Conservation (phyloP, 2,113 vertebrate species). For the Anseranas semipalmata region DNA sequence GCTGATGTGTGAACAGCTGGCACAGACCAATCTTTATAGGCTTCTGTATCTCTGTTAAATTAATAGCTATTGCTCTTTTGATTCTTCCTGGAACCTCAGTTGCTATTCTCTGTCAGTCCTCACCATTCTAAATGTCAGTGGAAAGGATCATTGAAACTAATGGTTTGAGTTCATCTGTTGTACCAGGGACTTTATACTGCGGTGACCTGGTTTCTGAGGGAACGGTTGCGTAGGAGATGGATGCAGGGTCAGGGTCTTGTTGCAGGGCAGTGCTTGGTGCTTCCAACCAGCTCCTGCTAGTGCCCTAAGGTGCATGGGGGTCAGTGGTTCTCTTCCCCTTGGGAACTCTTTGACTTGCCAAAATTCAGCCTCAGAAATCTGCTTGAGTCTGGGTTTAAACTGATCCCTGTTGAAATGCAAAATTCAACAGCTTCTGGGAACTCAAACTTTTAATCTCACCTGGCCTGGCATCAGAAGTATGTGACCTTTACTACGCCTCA, state of each 20-base stretch:
- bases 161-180: background rate
- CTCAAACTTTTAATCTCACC: background rate
- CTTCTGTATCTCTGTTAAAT: conserved; percentile 1
- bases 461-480: background rate
- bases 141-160: conserved; percentile 41
- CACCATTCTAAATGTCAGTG: background rate
- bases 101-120: conserved; percentile 5
- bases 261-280: fast-evolving
- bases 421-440: background rate
- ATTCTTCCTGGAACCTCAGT: background rate
- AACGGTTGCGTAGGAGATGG: fast-evolving
- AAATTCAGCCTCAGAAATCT: background rate
- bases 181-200: background rate
- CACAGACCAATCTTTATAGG: background rate
- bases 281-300: background rate
- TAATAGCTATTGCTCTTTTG: conserved; percentile 4
- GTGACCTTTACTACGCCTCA: background rate
- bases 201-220: background rate
- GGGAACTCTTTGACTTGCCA: background rate
- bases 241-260: background rate
- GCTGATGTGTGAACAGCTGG: background rate
- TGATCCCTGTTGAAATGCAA: background rate
- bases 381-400: background rate
- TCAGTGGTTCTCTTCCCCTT: background rate
- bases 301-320: background rate